phyloP scores from a whole-genome alignment of 2,113 vertebrate genomes.

The Anser cygnoides region DNA sequence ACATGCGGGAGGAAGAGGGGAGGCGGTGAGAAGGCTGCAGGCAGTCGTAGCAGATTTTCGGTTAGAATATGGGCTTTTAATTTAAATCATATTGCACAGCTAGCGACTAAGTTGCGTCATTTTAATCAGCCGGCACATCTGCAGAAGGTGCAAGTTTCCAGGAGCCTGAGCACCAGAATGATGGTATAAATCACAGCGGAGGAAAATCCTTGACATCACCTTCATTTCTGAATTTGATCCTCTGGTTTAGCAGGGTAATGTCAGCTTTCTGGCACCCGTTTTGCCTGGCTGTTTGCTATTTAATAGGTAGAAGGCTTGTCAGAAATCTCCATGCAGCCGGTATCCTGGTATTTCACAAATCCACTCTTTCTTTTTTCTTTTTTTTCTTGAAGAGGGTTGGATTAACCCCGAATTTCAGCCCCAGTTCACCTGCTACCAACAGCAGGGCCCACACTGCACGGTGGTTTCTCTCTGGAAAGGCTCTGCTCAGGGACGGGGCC shows the following conservation, averaged over 20 bases:
- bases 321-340: background rate
- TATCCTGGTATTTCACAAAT: background rate
- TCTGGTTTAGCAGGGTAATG: background rate
- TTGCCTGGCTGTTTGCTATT: background rate
- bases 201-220: slow-evolving; percentile 54
- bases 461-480: background rate
- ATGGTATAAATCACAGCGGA: background rate
- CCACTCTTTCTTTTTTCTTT: background rate
- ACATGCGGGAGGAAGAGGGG: too few species aligned
- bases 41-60: background rate
- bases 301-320: background rate
- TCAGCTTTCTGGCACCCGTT: background rate
- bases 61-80: background rate
- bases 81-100: background rate
- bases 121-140: slow-evolving; percentile 50
- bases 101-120: background rate
- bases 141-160: slow-evolving; percentile 58
- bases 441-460: too few species aligned
- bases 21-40: background rate
- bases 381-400: background rate
- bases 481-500: background rate
- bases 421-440: background rate
- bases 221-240: background rate
- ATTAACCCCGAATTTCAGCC: background rate
- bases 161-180: background rate